Base-by-base conservation (phyloP, 2,797 vertebrate species). In the Xenops minutus region DNA sequence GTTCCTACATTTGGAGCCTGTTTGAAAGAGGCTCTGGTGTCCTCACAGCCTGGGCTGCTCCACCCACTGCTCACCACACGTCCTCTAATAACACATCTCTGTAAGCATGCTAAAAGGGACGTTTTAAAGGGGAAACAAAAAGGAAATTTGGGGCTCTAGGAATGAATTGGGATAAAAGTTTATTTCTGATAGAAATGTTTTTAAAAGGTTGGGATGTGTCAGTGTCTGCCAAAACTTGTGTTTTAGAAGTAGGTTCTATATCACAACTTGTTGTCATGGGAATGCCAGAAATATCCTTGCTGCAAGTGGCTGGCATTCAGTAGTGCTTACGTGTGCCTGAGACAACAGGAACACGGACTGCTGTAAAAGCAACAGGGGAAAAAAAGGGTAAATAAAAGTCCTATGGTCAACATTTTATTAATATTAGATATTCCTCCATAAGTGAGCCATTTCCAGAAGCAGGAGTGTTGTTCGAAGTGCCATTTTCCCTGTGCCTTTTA, bases 271-370 rank as follows among this genome's bases (percentile, higher is more conserved):
- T 95, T 95, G 92, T 91, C 77, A 66, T 74, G 93, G 95, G 88
- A 75, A 75, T 89, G 84, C 59, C 90, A 95, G 92, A 93, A 97
- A 95, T 95, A 89, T 49, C 91, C 41, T 96, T 96, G 91, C 90
- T 93, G 95, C 80, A 89, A 34, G 51, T 23, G 9, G 17, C 7
- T 97, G 97, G 94, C 85, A 34, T 20, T 83, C 69, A 63, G 82
- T 29, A 19, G 80, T 74, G 93, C 80, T 87, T 24, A 56, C 89
- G 72, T 64, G 72, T 94, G 95, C 92, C 89, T 17, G 79, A 88
- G 68, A 80, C 85, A 95, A 69, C n/a, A 83, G 94, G 75, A 92
- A 94, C 88, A 54, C 12, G 91, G 88, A 41, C 92, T 59, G 61
- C 55, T 82, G 5, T n/a, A 77, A 95, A 84, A 95, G 64, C 90